Percentiles rank a stretch among this genome's conserved stretches.
These are phyloP conservation scores for Taenioides sp. DNA, from an alignment of 2,797 vertebrate species.

Conservation along the genomic window DNA sequence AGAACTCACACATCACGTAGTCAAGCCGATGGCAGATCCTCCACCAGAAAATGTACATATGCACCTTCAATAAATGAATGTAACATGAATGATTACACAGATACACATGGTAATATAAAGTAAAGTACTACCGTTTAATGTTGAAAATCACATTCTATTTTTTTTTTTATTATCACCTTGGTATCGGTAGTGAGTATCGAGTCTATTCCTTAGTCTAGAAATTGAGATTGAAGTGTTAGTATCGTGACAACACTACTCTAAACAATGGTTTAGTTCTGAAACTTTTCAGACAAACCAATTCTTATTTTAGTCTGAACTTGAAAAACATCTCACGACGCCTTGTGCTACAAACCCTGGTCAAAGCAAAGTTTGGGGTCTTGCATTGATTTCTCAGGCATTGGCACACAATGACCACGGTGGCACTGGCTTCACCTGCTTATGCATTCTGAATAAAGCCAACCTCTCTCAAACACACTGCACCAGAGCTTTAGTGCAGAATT, in stretches of 20 bases:
- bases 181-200: background rate
- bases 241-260: background rate
- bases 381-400: slow-evolving; percentile 8
- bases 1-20: too few species aligned
- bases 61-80: too few species aligned
- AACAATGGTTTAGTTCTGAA: background rate
- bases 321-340: background rate
- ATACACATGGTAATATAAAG: too few species aligned
- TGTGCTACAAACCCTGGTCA: background rate
- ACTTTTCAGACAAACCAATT: background rate
- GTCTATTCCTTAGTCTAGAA: too few species aligned
- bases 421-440: slow-evolving; percentile 30
- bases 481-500: slow-evolving; percentile 42
- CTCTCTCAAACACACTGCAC: slow-evolving; percentile 23
- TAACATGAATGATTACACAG: too few species aligned
- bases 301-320: background rate
- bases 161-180: too few species aligned
- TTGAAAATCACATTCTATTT: too few species aligned
- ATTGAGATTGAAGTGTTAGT: too few species aligned
- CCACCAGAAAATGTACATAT: too few species aligned
- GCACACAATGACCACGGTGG: slow-evolving; percentile 7
- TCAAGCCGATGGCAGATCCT: too few species aligned
- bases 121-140: too few species aligned
- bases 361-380: background rate
- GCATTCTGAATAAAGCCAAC: slow-evolving; percentile 33